Evolutionary conservation across 1,140 invertebrate genomes (phyloP), one percentile per base, ranked within the genome.

Genomic region (Parapsyche elsis): DNA sequence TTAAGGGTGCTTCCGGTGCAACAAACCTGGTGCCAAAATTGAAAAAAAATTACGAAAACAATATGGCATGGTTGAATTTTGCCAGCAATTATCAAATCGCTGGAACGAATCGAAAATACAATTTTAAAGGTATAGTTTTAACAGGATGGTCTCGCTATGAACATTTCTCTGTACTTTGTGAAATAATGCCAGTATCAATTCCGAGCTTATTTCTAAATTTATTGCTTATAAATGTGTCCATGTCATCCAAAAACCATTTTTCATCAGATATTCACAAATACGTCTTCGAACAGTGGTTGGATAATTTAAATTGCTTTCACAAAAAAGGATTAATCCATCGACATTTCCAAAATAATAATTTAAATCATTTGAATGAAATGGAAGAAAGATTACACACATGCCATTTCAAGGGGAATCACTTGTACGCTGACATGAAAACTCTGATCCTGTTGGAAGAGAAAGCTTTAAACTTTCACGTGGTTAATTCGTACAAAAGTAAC

Each of bases 91-190:
- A 86, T 71, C 86, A 83, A 84, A 85, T 87, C 44, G 85, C 85
- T 0, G 87, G 86, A 5, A 84, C 85, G 24, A 71, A 30, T 9
- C 30, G 85, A 45, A 30, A 84, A 0, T 86, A 85, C 71, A 76
- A 79, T 23, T 82, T 84, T 57, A 86, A 85, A 84, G 88, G 88
- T 5, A 87, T 83, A 21, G 73, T 83, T 71, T 71, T 84, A 19
- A 95, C 94, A 14, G 94, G 94, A 0, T 95, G 94, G 94, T 94
- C 94, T 21, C 90, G 94, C 82, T 93, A 91, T 85, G 96, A 98
- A 87, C 98, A 99, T 86, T 96, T 97, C 89, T 95, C 96, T 2
- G 92, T 95, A 0, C 90, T 99, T 14, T 98, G 96, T 86, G 98
- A 99, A 88, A 87, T 98, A 5, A 87, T 99, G n/a, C 95, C 95